Base-by-base conservation (phyloP, 2,113 vertebrate species). In the Psilopsiagon aymara region DNA sequence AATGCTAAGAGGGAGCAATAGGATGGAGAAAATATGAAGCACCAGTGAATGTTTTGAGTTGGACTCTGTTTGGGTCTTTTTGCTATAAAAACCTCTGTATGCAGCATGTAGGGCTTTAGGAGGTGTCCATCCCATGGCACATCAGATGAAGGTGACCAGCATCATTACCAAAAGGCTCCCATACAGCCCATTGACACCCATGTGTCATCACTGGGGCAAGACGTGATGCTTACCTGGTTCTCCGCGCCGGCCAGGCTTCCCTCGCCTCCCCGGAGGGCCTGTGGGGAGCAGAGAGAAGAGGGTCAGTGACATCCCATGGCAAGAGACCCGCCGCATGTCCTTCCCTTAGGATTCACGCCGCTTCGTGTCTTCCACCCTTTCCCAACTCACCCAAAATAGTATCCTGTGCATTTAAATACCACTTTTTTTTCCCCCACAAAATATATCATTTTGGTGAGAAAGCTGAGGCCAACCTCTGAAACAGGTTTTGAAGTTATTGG, bases 201-300 rank as follows among this genome's bases (percentile, higher is more conserved):
- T 1, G 0, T 5, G 4, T 24, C 1, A 0, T 27, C 2, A 1
- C 51, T 44, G 37, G n/a, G 71, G 29, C 37, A 76, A 63, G 74
- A 63, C 71, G 18, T 0, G 18, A 82, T 53, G 93, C 98, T 99
- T 96, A 99, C 99, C 99, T 0, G 99, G 98, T 80, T 99, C 99
- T 27, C 99, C 99, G 55, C 98, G 98, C 97, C 98, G 98, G 95
- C 99, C 99, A 3, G 99, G 98, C 92, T 99, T 98, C 90, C 99
- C 99, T 25, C 99, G 98, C 91, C 99, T 99, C 97, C 99, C 99
- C 1, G 99, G 99, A 95, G 99, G 99, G 31, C 99, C 99, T 99
- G 97, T 60, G 17, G 69, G 93, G 92, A 92, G 91, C 97, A 97
- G 66, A 98, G 74, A 97, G 92, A 28, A 88, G 82, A 88, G 63